A percentile compares a stretch with the other conserved stretches of the same genome.
Evolutionary conservation across 2,797 vertebrate species (phyloP).

Genomic region (Amphiprion clarkii): DNA sequence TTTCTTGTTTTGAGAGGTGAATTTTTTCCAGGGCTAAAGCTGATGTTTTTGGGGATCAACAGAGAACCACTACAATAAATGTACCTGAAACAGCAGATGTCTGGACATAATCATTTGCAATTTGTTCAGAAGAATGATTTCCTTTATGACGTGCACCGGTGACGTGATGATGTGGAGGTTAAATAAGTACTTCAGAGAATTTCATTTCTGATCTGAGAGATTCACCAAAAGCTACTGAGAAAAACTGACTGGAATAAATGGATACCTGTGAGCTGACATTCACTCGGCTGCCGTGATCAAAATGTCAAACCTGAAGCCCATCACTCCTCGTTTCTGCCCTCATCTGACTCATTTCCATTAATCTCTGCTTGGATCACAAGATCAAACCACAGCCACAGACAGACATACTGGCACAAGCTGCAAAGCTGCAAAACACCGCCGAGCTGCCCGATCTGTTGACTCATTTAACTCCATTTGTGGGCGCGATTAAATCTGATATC

Average conservation of each 20-base stretch:
- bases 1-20: no score
- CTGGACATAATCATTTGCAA: no score
- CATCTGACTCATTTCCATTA: background rate
- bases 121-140: no score
- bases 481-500: background rate
- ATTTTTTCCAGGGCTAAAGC: no score
- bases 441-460: background rate
- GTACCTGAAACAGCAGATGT: no score
- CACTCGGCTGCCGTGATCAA: slow-evolving; percentile 1
- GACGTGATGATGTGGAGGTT: no score
- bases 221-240: background rate
- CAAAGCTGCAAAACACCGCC: background rate
- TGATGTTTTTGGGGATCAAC: no score
- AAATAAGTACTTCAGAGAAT: no score
- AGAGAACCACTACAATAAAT: no score
- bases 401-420: background rate
- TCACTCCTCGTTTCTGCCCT: background rate
- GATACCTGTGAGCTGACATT: background rate
- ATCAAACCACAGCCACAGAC: slow-evolving; percentile 30
- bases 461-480: slow-evolving; percentile 6
- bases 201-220: no score
- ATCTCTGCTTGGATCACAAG: slow-evolving; percentile 19
- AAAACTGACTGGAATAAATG: background rate
- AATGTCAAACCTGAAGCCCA: slow-evolving; percentile 30
- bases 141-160: no score